A percentile compares a stretch with the other conserved stretches of the same genome.
Evolutionary conservation across 2,113 vertebrate genomes (phyloP).

Genomic region (Delphinapterus leucas): DNA sequence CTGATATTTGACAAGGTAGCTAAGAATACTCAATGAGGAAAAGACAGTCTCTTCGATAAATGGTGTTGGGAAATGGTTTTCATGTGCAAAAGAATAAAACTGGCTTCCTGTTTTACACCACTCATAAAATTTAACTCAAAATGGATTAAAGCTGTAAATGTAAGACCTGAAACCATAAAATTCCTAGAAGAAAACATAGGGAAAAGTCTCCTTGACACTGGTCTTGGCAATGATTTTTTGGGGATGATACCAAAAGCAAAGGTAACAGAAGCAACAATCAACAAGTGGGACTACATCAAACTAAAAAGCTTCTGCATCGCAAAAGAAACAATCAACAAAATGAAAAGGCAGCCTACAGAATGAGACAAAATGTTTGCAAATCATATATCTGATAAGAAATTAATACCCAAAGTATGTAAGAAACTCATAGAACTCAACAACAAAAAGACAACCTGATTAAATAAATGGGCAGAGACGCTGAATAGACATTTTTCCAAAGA

Average conservation of each 20-base stretch:
- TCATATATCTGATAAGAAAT: background rate
- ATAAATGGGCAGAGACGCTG: background rate
- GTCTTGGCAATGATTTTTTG: background rate
- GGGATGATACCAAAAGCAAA: background rate
- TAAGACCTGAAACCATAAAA: background rate
- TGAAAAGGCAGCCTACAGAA: background rate
- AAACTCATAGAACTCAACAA: background rate
- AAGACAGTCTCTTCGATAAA: background rate
- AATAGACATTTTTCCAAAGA: background rate
- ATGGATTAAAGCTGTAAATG: background rate
- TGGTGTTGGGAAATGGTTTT: background rate
- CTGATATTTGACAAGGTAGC: background rate
- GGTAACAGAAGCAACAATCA: background rate
- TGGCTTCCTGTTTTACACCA: background rate
- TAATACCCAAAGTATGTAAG: background rate
- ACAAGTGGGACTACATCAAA: background rate
- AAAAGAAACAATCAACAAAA: background rate
- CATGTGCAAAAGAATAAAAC: background rate
- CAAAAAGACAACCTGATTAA: background rate
- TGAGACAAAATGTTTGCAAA: background rate
- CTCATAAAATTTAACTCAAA: background rate
- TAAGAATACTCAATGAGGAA: background rate
- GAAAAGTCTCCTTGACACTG: background rate
- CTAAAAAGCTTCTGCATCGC: background rate
- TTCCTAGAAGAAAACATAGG: background rate